Evolutionary conservation across 2,797 vertebrate species (phyloP), one percentile per base, ranked within the genome.

Genomic region (Sebastiscus albofasciatus): DNA sequence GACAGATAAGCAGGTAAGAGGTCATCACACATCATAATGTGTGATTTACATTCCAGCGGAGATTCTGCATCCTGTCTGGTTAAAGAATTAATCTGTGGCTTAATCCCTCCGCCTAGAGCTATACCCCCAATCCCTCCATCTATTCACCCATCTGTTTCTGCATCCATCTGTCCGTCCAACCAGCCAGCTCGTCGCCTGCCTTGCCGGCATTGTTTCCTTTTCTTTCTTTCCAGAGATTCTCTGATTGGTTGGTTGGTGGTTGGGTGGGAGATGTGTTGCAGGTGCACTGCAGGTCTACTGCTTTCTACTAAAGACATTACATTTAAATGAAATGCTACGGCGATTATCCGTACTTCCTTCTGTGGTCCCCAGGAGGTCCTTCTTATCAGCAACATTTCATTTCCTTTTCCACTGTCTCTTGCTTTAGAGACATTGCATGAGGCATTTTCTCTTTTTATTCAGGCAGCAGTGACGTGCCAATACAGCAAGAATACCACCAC

Each of bases 1-100:
- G 58, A 62, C 64, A 54, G 70, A 83, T 54, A 1, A 80, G 67
- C 77, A 85, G 77, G 81, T 82, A 84, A 88, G 70, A 81, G 85
- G 67, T 78, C 27, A 64, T 52, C 80, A 78, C 54, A 74, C 36
- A 85, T 86, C 73, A 62, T 5, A 59, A 80, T 66, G 77, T 82
- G 58, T 85, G 80, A 84, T 83, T 88, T 81, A 69, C 81, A 72
- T 80, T 74, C 61, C 26, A 2, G 68, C 8, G 7, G 70, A 83
- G 67, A 60, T 11, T 85, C 68, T 68, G 75, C 82, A 52, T 86
- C 80, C 81, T 79, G 71, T 82, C 82, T 84, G 84, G 75, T 79
- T 66, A 61, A 84, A 87, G 69, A 88, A 83, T 88, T 91, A 91
- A 93, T 91, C 92, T 84, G 80, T 2, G 58, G 74, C 29, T 88